phyloP scores from a whole-genome alignment of 1,140 invertebrate genomes.

The Drosophila guanche region DNA sequence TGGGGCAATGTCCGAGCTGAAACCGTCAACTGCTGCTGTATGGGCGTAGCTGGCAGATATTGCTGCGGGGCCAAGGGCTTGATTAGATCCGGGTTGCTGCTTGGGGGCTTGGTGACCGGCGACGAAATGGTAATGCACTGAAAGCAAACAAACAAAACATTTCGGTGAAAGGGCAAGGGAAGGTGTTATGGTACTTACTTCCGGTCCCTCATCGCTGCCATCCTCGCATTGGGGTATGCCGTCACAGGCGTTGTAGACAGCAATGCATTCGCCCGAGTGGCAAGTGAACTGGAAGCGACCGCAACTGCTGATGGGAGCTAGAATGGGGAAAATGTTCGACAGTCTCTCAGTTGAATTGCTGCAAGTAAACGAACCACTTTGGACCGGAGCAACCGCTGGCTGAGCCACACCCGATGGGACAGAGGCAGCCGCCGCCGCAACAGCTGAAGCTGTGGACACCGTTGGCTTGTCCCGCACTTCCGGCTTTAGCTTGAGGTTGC shows the following conservation, averaged over 20 bases:
- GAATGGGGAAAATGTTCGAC: constrained; percentile 21
- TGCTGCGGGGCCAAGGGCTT: constrained; percentile 48
- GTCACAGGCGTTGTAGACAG: constrained; percentile 97
- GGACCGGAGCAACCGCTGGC: constrained; percentile 24
- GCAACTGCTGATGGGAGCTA: constrained; percentile 84
- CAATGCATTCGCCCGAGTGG: constrained; percentile 94
- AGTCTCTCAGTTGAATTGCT: constrained; percentile 33
- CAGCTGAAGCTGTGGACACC: constrained; percentile 15
- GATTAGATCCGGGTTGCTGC: constrained; percentile 39
- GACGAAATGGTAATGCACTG: constrained; percentile 65
- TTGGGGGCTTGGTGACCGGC: constrained; percentile 40
- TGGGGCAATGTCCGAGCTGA: constrained; percentile 25
- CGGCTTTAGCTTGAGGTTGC: constrained; percentile 84
- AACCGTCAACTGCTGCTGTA: constrained; percentile 58
- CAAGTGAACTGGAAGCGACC: constrained; percentile 95
- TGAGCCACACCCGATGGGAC: constrained; percentile 23
- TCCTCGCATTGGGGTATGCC: constrained; percentile 96
- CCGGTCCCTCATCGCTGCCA: constrained; percentile 93
- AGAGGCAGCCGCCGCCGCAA: constrained; percentile 14
- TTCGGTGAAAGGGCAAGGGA: background rate
- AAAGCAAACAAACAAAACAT: constrained; percentile 23
- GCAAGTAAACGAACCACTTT: constrained; percentile 49
- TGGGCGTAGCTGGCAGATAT: constrained; percentile 53
- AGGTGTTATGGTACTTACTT: constrained; percentile 84
- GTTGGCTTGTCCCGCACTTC: constrained; percentile 65